Evolutionary conservation across 2,797 vertebrate genomes (phyloP).

Genomic region (Percopsis omiscomaycus): DNA sequence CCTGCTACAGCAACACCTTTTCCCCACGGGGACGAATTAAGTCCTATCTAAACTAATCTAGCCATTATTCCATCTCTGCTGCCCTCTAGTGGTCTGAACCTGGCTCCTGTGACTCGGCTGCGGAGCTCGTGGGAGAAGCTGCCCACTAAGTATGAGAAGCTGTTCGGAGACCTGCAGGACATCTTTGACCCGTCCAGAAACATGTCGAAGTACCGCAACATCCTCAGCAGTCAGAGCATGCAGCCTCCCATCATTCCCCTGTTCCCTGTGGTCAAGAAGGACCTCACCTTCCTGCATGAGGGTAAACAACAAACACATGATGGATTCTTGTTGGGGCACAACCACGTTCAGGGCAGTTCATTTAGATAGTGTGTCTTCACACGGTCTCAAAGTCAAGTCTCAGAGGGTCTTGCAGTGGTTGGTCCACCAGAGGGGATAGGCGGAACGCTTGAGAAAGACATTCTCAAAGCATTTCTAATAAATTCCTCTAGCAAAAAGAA

Average conservation of each 20-base stretch:
- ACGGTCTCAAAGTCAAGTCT: too few species aligned
- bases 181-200: conserved; percentile 97
- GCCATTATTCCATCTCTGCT: background rate
- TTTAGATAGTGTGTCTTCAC: too few species aligned
- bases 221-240: conserved; percentile 95
- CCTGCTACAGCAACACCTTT: background rate
- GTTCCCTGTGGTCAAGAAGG: conserved; percentile 97
- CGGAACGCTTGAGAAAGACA: too few species aligned
- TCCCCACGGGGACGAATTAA: conserved; percentile 26
- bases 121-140: conserved; percentile 94
- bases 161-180: conserved; percentile 93
- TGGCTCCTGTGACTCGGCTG: conserved; percentile 90
- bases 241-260: conserved; percentile 97
- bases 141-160: conserved; percentile 95
- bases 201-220: conserved; percentile 97
- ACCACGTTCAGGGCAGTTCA: too few species aligned
- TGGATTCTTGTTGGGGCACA: background rate
- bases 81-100: conserved; percentile 85
- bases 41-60: conserved; percentile 1
- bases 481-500: background rate
- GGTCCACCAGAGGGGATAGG: too few species aligned
- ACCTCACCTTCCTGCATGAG: conserved; percentile 98
- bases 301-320: conserved; percentile 68
- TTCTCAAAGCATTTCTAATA: background rate
- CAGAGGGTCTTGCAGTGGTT: too few species aligned